Conservation (phyloP, 2,113 vertebrate genomes). For the Nerophis lumbriciformis region DNA sequence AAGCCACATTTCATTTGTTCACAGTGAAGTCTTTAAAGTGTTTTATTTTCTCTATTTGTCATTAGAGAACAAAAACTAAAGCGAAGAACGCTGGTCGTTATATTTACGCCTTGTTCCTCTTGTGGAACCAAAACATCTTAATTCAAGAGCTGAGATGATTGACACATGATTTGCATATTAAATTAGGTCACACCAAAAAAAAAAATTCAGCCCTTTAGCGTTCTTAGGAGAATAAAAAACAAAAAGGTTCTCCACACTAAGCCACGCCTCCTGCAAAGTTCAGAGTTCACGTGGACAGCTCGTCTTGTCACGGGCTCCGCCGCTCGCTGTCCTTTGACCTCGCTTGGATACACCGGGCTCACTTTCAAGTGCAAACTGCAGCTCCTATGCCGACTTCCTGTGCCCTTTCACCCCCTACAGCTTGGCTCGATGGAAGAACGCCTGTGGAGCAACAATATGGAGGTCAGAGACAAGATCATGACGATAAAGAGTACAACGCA, state of each 20-base stretch:
- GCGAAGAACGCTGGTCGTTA: no score
- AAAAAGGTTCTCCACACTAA: slow-evolving; percentile 3
- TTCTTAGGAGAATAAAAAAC: slow-evolving; percentile 6
- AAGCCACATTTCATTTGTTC: no score
- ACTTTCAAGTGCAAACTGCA: slow-evolving; percentile 63
- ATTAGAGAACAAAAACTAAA: no score
- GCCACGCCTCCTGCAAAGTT: slow-evolving; percentile 9
- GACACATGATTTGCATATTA: background rate
- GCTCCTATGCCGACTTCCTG: slow-evolving; percentile 57
- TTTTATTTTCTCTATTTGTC: no score
- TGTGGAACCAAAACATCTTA: background rate
- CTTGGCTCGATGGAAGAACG: slow-evolving; percentile 93
- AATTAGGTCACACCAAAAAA: background rate
- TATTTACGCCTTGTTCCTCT: background rate
- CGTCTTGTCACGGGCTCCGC: slow-evolving; percentile 15
- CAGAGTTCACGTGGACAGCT: slow-evolving; percentile 34
- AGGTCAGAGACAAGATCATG: background rate
- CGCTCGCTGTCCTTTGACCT: slow-evolving; percentile 1
- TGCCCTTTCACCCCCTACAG: slow-evolving; percentile 68
- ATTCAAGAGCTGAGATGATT: background rate
- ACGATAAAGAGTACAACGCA: background rate
- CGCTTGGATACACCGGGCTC: slow-evolving; percentile 34
- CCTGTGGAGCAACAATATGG: slow-evolving; percentile 61
- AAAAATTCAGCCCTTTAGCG: slow-evolving; percentile 43
- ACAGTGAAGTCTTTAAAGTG: no score